These are phyloP conservation scores for Elephantulus edwardii DNA, from an alignment of 2,113 vertebrate genomes.

Conservation along the genomic window DNA sequence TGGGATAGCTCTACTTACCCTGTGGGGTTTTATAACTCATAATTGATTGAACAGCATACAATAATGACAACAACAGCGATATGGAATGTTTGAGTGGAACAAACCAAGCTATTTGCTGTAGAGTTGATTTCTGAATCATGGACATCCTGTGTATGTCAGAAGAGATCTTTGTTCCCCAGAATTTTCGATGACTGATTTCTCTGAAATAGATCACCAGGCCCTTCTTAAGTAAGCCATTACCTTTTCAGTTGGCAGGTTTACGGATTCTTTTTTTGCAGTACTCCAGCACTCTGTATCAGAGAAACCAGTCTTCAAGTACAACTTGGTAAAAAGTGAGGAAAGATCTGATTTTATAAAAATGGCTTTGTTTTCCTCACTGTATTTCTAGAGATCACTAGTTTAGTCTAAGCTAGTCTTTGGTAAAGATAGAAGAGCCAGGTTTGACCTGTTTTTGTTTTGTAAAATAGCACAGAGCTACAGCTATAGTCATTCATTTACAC, in stretches of 20 bases:
- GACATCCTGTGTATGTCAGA: not conserved
- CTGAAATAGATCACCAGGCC: too few species aligned
- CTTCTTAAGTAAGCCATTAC: not conserved
- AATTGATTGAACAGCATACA: not conserved
- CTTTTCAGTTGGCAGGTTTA: not conserved
- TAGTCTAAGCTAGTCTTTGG: not conserved
- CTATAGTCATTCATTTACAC: not conserved
- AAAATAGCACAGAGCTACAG: conserved; percentile 8
- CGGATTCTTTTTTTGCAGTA: not conserved
- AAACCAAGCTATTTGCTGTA: not conserved
- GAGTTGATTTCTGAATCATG: not conserved
- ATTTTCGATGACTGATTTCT: not conserved
- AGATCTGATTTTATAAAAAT: conserved; percentile 29
- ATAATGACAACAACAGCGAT: not conserved
- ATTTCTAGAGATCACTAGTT: not conserved
- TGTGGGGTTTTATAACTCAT: not conserved
- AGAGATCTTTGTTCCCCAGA: not conserved
- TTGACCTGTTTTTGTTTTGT: conserved; percentile 9
- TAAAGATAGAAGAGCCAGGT: not conserved
- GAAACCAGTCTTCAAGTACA: not conserved
- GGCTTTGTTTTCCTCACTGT: not conserved
- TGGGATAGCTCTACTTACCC: not conserved
- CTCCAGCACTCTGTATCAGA: not conserved
- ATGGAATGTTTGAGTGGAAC: not conserved
- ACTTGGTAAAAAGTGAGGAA: not conserved